These are phyloP conservation scores for Galaxea fascicularis DNA, from an alignment of 92 coral and sea anemone species.

Conservation along the genomic window DNA sequence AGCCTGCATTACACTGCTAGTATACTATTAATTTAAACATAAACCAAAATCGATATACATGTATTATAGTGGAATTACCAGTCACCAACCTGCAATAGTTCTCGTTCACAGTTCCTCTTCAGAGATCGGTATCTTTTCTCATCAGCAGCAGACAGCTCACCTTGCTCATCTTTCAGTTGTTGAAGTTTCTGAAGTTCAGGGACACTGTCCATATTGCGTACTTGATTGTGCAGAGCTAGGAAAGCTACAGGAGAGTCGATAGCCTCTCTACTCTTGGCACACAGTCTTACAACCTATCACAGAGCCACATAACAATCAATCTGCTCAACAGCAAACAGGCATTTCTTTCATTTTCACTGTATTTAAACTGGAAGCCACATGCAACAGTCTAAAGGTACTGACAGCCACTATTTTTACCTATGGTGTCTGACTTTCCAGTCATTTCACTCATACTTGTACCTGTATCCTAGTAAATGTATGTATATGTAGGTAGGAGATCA, in stretches of 20 bases:
- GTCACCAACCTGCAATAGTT: conserved; percentile 85
- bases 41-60: too few species aligned
- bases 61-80: too few species aligned
- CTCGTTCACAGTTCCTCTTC: conserved; percentile 98
- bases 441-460: too few species aligned
- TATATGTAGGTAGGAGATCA: too few species aligned
- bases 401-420: too few species aligned
- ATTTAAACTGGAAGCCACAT: too few species aligned
- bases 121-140: conserved; percentile 98
- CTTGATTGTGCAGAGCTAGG: conserved; percentile 99
- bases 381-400: too few species aligned
- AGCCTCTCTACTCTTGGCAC: conserved; percentile 99
- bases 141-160: conserved; percentile 98
- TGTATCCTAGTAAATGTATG: too few species aligned
- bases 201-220: conserved; percentile 98
- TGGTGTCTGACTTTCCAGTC: too few species aligned
- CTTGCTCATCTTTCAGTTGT: conserved; percentile 98
- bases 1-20: too few species aligned
- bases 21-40: too few species aligned
- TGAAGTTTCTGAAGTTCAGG: conserved; percentile 99
- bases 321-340: neutral
- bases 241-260: conserved; percentile 98
- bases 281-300: conserved; percentile 92
- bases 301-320: neutral
- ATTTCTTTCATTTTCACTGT: too few species aligned